phyloP scores from a whole-genome alignment of 2,888 invertebrate genomes.

The Leptopilina syphax region DNA sequence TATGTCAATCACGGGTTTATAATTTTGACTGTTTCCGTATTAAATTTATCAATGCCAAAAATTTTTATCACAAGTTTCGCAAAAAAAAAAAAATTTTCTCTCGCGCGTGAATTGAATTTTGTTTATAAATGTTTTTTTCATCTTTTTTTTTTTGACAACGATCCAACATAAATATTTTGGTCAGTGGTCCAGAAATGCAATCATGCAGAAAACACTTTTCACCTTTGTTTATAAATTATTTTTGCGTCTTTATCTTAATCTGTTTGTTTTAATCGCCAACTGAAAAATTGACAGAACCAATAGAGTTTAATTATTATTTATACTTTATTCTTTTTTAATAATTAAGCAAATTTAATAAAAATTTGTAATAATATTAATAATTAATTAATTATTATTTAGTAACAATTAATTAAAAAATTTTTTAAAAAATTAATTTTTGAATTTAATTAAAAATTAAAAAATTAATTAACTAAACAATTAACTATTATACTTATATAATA shows the following conservation, averaged over 20 bases:
- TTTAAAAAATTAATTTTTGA: no score
- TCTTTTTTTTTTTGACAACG: neutral
- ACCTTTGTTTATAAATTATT: constrained; percentile 2
- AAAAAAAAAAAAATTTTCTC: neutral
- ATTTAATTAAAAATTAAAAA: no score
- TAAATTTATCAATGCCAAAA: neutral
- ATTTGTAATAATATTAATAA: no score
- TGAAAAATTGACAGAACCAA: no score
- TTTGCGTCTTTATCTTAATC: neutral
- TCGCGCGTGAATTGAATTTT: neutral
- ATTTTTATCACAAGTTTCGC: neutral
- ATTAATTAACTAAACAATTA: no score
- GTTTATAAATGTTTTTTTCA: neutral
- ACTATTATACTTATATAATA: no score
- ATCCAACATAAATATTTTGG: neutral
- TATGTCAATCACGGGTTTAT: neutral
- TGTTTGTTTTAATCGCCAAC: no score
- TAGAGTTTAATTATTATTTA: no score
- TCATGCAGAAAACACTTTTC: neutral
- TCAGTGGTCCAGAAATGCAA: neutral
- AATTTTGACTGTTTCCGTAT: neutral
- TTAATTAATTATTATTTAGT: no score
- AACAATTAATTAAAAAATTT: no score
- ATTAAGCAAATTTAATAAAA: no score
- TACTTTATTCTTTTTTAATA: no score